These are phyloP conservation scores for Tortricodes alternella DNA, from an alignment of 2,888 invertebrate genomes.

Conservation along the genomic window DNA sequence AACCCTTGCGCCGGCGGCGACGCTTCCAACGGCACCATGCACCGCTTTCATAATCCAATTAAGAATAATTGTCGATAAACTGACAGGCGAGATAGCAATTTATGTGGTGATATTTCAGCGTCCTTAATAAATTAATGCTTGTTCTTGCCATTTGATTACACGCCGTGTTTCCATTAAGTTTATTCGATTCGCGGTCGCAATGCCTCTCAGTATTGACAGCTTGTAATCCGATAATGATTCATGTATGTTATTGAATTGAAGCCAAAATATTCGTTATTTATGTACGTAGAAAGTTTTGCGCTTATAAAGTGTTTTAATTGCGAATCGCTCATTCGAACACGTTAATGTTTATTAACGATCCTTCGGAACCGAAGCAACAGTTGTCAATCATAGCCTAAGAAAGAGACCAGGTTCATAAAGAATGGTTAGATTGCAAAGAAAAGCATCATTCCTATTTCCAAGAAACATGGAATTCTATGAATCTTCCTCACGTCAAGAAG, in stretches of 20 bases:
- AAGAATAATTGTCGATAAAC: conserved; percentile 82
- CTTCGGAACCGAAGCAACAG: too few relatives aligned
- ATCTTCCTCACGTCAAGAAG: neutral
- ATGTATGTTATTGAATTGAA: conserved; percentile 38
- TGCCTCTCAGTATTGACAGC: conserved; percentile 62
- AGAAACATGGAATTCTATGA: neutral
- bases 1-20: conserved; percentile 38
- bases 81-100: conserved; percentile 79
- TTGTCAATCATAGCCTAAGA: too few relatives aligned
- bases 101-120: conserved; percentile 81
- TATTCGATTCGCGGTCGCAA: conserved; percentile 65
- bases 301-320: neutral
- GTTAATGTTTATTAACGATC: too few relatives aligned
- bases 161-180: conserved; percentile 71
- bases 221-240: conserved; percentile 63
- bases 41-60: conserved; percentile 82
- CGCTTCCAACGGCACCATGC: conserved; percentile 54
- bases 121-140: conserved; percentile 82
- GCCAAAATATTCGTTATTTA: conserved; percentile 30
- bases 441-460: too few relatives aligned
- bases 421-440: too few relatives aligned
- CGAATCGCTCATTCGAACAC: neutral
- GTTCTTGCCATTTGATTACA: conserved; percentile 79
- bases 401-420: too few relatives aligned
- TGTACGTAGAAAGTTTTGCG: conserved; percentile 17